A percentile compares a stretch with the other conserved stretches of the same genome.
Evolutionary conservation across 2,797 vertebrate genomes (phyloP).

Genomic region (Parauchenoglanis punctatus): DNA sequence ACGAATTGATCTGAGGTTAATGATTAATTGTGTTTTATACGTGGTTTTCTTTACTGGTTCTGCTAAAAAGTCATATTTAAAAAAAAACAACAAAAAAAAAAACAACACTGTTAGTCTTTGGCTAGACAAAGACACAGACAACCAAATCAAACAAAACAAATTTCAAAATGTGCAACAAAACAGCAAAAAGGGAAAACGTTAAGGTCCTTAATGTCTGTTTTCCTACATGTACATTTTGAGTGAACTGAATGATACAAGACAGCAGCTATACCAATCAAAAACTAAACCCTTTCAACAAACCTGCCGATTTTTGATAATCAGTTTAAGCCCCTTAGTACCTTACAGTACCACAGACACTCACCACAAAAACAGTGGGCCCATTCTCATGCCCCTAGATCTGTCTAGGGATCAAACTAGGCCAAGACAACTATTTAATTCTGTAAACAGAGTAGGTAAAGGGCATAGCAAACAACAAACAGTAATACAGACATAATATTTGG

Average conservation of each 20-base stretch:
- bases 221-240: not conserved
- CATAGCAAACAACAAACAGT: constrained; percentile 56
- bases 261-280: not conserved
- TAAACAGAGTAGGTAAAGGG: constrained; percentile 59
- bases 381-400: constrained; percentile 76
- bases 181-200: not conserved
- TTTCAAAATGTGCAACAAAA: constrained; percentile 20
- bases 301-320: not conserved
- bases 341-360: constrained; percentile 24
- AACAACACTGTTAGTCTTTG: constrained; percentile 34
- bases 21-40: constrained; percentile 6
- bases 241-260: not conserved
- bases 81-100: not conserved
- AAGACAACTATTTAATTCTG: constrained; percentile 55
- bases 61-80: not conserved
- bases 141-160: constrained; percentile 18
- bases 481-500: constrained; percentile 62
- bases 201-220: not conserved
- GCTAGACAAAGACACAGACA: constrained; percentile 37
- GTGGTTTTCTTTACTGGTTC: not conserved
- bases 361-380: constrained; percentile 59
- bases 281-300: not conserved
- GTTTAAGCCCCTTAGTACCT: constrained; percentile 18
- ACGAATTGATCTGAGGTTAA: constrained; percentile 39
- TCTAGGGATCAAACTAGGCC: constrained; percentile 76